Evolutionary conservation across 2,113 vertebrate genomes (phyloP).

Genomic region (Equus przewalskii): DNA sequence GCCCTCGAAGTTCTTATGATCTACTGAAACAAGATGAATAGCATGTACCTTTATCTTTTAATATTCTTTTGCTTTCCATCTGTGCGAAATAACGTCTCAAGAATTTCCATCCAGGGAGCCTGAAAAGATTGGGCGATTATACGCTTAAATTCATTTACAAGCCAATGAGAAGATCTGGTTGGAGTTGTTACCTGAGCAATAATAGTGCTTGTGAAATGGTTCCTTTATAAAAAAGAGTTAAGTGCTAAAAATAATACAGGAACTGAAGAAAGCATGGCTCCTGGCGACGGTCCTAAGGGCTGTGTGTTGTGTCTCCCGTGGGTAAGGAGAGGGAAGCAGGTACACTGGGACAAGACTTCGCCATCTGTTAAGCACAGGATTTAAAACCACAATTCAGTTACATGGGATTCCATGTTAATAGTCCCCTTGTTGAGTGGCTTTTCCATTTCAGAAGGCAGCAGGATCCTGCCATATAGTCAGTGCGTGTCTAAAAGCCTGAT

Average conservation of each 20-base stretch:
- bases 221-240: background rate
- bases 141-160: background rate
- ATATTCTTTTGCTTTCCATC: slow-evolving; percentile 34
- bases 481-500: slow-evolving; percentile 31
- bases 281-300: background rate
- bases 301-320: background rate
- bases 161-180: background rate
- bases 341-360: background rate
- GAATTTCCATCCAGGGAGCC: background rate
- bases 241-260: background rate
- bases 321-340: background rate
- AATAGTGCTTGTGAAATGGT: background rate
- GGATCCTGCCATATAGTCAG: background rate
- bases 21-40: background rate
- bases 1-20: background rate
- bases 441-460: slow-evolving; percentile 58
- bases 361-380: slow-evolving; percentile 55
- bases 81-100: slow-evolving; percentile 1
- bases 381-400: slow-evolving; percentile 49
- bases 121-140: background rate
- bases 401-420: background rate
- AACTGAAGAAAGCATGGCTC: background rate
- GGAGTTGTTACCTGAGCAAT: background rate
- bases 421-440: background rate
- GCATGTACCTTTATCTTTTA: background rate